Evolutionary conservation across 1,140 invertebrate genomes (phyloP).

Genomic region (Scaptodrosophila lebanonensis): DNA sequence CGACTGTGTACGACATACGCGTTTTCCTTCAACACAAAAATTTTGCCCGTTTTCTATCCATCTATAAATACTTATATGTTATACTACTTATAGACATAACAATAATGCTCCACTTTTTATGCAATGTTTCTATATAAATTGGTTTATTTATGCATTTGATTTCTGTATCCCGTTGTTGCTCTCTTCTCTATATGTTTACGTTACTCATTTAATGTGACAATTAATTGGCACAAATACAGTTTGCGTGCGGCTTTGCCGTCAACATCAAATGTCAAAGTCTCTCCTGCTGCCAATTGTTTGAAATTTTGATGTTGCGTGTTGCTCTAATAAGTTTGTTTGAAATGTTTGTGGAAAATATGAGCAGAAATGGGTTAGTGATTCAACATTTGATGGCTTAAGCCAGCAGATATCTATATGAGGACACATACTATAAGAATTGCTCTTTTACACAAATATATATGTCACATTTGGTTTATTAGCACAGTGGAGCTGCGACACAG

Average conservation of each 20-base stretch:
- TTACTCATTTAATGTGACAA: conserved; percentile 32
- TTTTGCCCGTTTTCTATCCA: too few species aligned
- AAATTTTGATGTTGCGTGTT: conserved; percentile 27
- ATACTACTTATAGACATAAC: background rate
- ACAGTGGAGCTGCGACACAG: too few species aligned
- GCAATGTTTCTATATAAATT: conserved; percentile 1
- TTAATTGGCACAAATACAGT: conserved; percentile 30
- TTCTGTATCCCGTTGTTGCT: conserved; percentile 1
- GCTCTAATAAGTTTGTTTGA: conserved; percentile 18
- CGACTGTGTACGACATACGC: too few species aligned
- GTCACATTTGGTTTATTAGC: too few species aligned
- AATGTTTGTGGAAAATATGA: conserved; percentile 11
- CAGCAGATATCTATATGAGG: conserved; percentile 2
- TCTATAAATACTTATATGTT: conserved; percentile 5
- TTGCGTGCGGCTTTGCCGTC: conserved; percentile 27
- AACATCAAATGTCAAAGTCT: conserved; percentile 23
- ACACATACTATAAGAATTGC: too few species aligned
- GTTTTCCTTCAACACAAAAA: too few species aligned
- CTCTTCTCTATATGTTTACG: too few species aligned
- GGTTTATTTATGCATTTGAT: conserved; percentile 17
- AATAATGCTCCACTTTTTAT: conserved; percentile 14
- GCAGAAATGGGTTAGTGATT: background rate
- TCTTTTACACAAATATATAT: too few species aligned
- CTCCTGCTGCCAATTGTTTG: conserved; percentile 13
- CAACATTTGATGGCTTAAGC: conserved; percentile 19